phyloP scores from a whole-genome alignment of 2,797 vertebrate genomes.

The Discoglossus pictus region DNA sequence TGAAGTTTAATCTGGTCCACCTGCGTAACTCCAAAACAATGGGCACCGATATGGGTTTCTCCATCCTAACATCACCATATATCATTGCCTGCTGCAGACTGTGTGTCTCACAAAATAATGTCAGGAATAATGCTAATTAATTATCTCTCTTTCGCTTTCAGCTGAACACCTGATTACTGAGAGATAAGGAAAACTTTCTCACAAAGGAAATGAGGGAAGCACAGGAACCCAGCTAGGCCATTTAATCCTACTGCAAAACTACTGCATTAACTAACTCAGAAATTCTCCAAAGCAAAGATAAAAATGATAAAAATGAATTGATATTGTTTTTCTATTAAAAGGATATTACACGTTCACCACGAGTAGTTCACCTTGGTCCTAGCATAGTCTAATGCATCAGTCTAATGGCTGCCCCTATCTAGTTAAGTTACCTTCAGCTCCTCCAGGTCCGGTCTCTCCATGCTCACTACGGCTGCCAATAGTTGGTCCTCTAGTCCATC shows the following conservation, averaged over 20 bases:
- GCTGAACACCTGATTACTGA: conserved; percentile 30
- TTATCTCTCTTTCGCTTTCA: conserved; percentile 28
- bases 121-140: conserved; percentile 27
- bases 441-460: conserved; percentile 92
- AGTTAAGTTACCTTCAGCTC: conserved; percentile 80
- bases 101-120: conserved; percentile 21
- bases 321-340: no score
- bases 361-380: neutral
- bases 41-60: neutral
- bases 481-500: conserved; percentile 93
- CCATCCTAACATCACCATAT: conserved; percentile 29
- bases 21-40: conserved; percentile 8
- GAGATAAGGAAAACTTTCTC: conserved; percentile 29
- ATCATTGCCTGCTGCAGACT: conserved; percentile 32
- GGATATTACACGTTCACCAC: neutral
- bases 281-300: no score
- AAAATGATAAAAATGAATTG: no score
- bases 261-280: neutral
- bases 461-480: conserved; percentile 85
- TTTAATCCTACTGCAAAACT: neutral
- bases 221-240: neutral
- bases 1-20: neutral
- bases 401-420: neutral
- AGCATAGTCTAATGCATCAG: neutral
- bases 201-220: conserved; percentile 22